Conservation (phyloP, 1,140 invertebrate genomes). For the Polypedilum vanderplanki region DNA sequence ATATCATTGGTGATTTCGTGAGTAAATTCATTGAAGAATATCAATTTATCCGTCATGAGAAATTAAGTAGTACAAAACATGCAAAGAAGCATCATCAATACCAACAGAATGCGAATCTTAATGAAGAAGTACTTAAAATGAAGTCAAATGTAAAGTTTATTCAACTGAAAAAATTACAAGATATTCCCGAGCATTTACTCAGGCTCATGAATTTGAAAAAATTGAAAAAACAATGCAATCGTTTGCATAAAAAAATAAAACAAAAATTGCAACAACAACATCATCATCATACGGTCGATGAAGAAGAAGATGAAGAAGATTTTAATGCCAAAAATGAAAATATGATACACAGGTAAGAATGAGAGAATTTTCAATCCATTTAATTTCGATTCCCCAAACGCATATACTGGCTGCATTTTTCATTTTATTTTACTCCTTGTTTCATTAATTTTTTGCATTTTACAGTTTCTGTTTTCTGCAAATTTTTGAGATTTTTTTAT, state of each 20-base stretch:
- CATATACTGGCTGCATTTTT: neutral
- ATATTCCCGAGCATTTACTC: neutral
- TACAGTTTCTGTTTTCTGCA: neutral
- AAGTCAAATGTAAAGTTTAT: neutral
- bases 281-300: neutral
- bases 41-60: neutral
- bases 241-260: conserved; percentile 19
- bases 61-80: neutral
- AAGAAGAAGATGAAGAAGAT: neutral
- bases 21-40: conserved; percentile 4
- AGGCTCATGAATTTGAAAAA: neutral
- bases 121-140: neutral
- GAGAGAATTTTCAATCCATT: neutral
- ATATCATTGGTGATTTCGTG: neutral
- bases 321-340: neutral
- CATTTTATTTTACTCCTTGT: neutral
- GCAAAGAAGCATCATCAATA: conserved; percentile 1
- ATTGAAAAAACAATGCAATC: conserved; percentile 16
- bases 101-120: neutral
- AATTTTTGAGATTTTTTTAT: conserved; percentile 22
- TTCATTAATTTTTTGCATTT: neutral
- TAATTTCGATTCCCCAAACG: neutral
- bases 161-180: neutral
- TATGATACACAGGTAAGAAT: neutral
- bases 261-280: neutral